Evolutionary conservation across 2,888 invertebrate species (phyloP).

Genomic region (Nemapogon koenigi): DNA sequence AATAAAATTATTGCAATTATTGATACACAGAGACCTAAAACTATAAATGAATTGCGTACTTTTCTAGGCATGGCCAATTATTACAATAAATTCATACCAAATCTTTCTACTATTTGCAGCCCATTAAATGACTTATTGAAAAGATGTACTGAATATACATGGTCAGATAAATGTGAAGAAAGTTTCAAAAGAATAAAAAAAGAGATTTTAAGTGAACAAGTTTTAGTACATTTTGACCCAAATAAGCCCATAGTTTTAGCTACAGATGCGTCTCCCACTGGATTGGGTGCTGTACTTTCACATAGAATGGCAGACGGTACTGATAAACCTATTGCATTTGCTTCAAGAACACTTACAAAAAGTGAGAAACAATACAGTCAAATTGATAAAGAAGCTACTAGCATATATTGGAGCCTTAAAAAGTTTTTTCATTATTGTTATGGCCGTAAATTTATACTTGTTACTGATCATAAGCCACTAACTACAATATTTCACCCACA

Average conservation of each 20-base stretch:
- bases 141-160: neutral
- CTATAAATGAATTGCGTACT: slow-evolving; percentile 14
- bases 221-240: slow-evolving; percentile 13
- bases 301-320: slow-evolving; percentile 11
- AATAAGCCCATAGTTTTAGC: slow-evolving; percentile 12
- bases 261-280: slow-evolving; percentile 13
- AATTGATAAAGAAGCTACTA: slow-evolving; percentile 13
- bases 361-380: slow-evolving; percentile 27
- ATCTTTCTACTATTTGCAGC: slow-evolving; percentile 8
- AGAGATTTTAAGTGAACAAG: slow-evolving; percentile 13
- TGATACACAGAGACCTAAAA: slow-evolving; percentile 11
- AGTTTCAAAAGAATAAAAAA: slow-evolving; percentile 15
- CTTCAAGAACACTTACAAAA: slow-evolving; percentile 20
- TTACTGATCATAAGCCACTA: slow-evolving; percentile 28
- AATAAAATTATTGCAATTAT: slow-evolving; percentile 15
- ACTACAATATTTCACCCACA: slow-evolving; percentile 24
- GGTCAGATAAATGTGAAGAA: slow-evolving; percentile 10
- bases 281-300: slow-evolving; percentile 16
- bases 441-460: slow-evolving; percentile 20
- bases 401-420: neutral
- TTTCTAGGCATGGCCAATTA: slow-evolving; percentile 17
- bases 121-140: neutral
- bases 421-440: slow-evolving; percentile 6
- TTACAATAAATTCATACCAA: slow-evolving; percentile 14
- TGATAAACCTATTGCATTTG: neutral